These are phyloP conservation scores for Siniperca undulata DNA, from an alignment of 2,797 vertebrate genomes.

Conservation along the genomic window DNA sequence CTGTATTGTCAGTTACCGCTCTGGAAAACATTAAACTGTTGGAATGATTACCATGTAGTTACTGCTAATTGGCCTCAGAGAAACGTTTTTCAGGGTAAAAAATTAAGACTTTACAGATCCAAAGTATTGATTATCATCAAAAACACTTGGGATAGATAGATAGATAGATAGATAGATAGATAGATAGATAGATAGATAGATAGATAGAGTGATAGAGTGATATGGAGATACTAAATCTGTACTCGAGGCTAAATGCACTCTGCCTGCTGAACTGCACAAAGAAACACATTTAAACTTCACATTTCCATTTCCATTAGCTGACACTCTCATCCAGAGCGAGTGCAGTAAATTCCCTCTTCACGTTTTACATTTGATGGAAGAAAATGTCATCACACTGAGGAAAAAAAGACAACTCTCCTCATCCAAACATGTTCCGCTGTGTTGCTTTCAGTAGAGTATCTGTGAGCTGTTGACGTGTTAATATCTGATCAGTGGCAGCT, in stretches of 20 bases:
- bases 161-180: background rate
- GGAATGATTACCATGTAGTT: background rate
- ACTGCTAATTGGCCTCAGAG: background rate
- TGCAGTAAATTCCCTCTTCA: slow-evolving; percentile 55
- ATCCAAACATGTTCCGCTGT: slow-evolving; percentile 26
- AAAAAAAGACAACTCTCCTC: slow-evolving; percentile 11
- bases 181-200: background rate
- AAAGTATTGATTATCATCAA: background rate
- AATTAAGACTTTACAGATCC: background rate
- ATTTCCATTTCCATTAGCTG: slow-evolving; percentile 67
- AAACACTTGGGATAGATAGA: background rate
- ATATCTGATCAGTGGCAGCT: slow-evolving; percentile 39
- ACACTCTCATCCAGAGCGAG: slow-evolving; percentile 65
- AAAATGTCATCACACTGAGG: slow-evolving; percentile 36
- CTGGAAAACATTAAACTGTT: background rate
- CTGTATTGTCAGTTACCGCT: background rate
- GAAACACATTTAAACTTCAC: slow-evolving; percentile 63
- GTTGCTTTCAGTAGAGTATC: slow-evolving; percentile 15
- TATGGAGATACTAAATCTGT: slow-evolving; percentile 24
- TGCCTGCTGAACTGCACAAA: slow-evolving; percentile 52
- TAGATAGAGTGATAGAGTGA: background rate
- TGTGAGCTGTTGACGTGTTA: slow-evolving; percentile 50
- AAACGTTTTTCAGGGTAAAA: background rate
- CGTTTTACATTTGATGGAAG: slow-evolving; percentile 49
- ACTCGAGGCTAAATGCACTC: slow-evolving; percentile 51